These are phyloP conservation scores for Lerema accius DNA, from an alignment of 1,140 invertebrate genomes.

Conservation along the genomic window DNA sequence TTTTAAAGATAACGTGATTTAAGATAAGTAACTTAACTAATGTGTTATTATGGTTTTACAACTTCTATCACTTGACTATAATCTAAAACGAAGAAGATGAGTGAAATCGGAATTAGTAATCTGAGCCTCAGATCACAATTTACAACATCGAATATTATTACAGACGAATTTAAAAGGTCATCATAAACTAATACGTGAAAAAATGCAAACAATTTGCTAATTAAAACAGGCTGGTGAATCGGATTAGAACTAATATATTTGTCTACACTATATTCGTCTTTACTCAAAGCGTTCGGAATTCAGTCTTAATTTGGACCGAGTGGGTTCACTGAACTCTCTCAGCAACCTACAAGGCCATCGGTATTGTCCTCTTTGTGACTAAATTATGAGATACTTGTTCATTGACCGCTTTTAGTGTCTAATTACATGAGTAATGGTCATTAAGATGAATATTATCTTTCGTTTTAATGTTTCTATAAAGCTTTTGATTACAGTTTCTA, in stretches of 20 bases:
- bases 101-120: no score
- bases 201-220: background rate
- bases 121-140: no score
- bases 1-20: no score
- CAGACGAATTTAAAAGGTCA: no score
- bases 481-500: background rate
- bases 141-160: no score
- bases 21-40: no score
- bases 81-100: no score
- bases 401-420: slow-evolving; percentile 10
- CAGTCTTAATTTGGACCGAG: slow-evolving; percentile 58
- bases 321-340: slow-evolving; percentile 55
- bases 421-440: slow-evolving; percentile 12
- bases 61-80: no score
- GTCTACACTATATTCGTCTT: slow-evolving; percentile 47
- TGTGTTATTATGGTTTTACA: no score
- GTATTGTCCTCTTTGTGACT: slow-evolving; percentile 58
- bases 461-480: background rate
- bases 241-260: slow-evolving; percentile 37
- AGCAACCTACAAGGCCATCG: slow-evolving; percentile 57
- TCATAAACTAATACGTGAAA: background rate
- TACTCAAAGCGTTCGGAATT: slow-evolving; percentile 53
- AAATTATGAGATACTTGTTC: slow-evolving; percentile 26
- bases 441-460: background rate
- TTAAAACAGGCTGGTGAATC: slow-evolving; percentile 13